These are phyloP conservation scores for Oreotrochilus melanogaster DNA, from an alignment of 2,113 vertebrate species.

Conservation along the genomic window DNA sequence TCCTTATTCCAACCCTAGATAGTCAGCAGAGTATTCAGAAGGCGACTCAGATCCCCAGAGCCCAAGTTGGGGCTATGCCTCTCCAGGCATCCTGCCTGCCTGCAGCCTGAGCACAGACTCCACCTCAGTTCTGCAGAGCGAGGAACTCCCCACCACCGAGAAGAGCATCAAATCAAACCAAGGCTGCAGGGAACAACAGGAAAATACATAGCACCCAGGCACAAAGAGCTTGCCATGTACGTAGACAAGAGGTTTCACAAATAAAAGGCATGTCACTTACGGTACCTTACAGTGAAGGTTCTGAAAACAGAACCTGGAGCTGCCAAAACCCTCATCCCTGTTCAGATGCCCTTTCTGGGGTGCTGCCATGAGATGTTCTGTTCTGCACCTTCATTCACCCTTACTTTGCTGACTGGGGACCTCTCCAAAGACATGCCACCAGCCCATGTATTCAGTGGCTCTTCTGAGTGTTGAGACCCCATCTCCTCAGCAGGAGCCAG, in stretches of 20 bases:
- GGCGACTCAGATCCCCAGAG: not conserved
- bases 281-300: not conserved
- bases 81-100: accelerated
- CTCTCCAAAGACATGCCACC: not conserved
- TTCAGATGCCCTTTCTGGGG: not conserved
- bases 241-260: not conserved
- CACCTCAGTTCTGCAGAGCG: not conserved
- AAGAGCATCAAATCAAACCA: not conserved
- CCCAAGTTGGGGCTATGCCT: not conserved
- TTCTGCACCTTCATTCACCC: not conserved
- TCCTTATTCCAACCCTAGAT: not conserved
- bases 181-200: not conserved
- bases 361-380: not conserved
- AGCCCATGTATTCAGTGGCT: not conserved
- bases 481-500: not conserved
- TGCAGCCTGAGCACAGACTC: not conserved
- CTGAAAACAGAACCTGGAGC: not conserved
- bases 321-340: not conserved
- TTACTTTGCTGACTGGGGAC: not conserved
- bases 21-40: not conserved
- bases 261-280: not conserved
- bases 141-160: not conserved
- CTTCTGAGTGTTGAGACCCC: accelerated
- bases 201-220: not conserved
- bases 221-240: not conserved